These are phyloP conservation scores for Ips typographus DNA, from an alignment of 1,140 invertebrate genomes.

Conservation along the genomic window DNA sequence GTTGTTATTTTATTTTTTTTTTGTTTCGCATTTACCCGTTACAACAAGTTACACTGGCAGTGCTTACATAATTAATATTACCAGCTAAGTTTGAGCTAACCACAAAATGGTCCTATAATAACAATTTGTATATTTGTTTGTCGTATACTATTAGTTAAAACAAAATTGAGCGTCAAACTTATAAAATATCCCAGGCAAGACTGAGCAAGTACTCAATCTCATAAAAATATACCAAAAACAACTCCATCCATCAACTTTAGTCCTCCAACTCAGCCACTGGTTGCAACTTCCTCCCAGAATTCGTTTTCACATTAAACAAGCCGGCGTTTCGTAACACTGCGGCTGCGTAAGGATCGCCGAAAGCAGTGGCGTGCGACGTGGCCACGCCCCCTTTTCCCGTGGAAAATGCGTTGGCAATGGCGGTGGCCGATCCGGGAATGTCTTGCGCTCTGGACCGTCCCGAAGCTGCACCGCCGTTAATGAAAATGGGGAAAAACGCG, in stretches of 20 bases:
- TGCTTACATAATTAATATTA: no score
- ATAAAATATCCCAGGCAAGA: no score
- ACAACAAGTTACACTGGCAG: no score
- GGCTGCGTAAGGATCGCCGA: conserved; percentile 56
- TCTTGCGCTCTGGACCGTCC: conserved; percentile 56
- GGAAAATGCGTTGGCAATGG: conserved; percentile 39
- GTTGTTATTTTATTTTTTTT: no score
- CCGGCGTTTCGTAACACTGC: conserved; percentile 37
- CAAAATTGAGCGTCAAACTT: no score
- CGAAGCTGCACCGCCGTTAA: conserved; percentile 53
- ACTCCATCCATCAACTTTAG: background rate
- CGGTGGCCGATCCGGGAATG: conserved; percentile 66
- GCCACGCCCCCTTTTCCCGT: conserved; percentile 49
- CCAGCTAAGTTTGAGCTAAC: no score
- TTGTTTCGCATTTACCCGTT: no score
- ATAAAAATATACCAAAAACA: background rate
- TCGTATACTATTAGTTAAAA: no score
- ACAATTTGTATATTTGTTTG: no score
- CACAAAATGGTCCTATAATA: no score
- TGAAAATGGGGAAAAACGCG: conserved; percentile 65
- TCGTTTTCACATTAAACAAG: conserved; percentile 24
- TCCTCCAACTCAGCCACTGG: conserved; percentile 10
- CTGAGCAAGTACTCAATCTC: no score
- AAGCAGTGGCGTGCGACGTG: conserved; percentile 68
- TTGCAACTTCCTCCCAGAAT: conserved; percentile 2